phyloP scores from a whole-genome alignment of 2,113 vertebrate species.

The Oceanodroma tethys region DNA sequence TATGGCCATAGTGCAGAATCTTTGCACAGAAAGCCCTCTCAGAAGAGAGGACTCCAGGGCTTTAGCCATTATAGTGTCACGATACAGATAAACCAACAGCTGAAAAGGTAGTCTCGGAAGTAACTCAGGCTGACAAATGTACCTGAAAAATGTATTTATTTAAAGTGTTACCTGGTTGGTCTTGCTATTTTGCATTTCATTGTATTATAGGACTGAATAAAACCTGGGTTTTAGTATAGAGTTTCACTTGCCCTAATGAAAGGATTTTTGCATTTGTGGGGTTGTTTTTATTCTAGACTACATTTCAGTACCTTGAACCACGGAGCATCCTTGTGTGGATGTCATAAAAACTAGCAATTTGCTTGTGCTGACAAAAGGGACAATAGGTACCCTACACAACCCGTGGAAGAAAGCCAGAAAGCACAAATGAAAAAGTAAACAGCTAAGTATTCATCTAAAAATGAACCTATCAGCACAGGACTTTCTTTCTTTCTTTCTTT shows the following conservation, averaged over 20 bases:
- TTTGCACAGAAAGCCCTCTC: background rate
- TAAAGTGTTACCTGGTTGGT: background rate
- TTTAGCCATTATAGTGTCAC: background rate
- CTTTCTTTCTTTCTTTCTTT: background rate
- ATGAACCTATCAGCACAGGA: background rate
- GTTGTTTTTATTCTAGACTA: background rate
- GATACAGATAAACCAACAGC: background rate
- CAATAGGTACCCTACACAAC: background rate
- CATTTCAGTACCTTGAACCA: background rate
- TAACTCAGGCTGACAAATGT: background rate
- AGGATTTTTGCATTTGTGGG: background rate
- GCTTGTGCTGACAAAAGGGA: background rate
- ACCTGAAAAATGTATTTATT: background rate
- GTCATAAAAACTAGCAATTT: background rate
- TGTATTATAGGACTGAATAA: background rate
- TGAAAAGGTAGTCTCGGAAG: background rate
- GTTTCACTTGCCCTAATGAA: background rate
- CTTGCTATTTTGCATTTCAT: background rate
- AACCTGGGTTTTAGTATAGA: background rate
- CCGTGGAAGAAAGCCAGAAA: background rate
- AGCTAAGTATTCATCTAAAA: slow-evolving; percentile 13
- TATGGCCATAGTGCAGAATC: background rate
- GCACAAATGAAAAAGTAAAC: background rate
- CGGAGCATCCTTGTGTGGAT: background rate
- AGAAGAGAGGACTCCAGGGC: background rate